These are phyloP conservation scores for Leptinotarsa defecta DNA, from an alignment of 1,140 invertebrate species.

Conservation along the genomic window DNA sequence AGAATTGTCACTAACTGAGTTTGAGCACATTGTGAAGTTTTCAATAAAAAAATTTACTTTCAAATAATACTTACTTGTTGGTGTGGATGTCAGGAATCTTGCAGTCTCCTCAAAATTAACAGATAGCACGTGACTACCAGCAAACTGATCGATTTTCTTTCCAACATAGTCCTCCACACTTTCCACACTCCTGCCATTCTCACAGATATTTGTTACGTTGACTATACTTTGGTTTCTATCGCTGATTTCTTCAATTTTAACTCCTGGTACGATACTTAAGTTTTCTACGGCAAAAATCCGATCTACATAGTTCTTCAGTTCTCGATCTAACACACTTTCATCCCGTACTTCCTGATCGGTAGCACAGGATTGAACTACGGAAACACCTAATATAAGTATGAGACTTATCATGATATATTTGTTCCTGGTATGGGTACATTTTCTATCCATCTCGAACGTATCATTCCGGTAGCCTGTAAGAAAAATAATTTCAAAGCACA, in stretches of 20 bases:
- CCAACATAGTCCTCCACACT: conserved; percentile 49
- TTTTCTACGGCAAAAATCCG: conserved; percentile 51
- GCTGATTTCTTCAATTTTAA: conserved; percentile 51
- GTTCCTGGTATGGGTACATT: conserved; percentile 29
- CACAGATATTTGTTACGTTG: conserved; percentile 24
- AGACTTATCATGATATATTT: conserved; percentile 37
- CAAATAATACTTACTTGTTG: neutral
- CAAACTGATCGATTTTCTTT: conserved; percentile 46
- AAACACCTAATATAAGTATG: conserved; percentile 35
- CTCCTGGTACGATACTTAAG: conserved; percentile 60
- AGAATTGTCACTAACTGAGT: too few species aligned
- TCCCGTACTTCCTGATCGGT: conserved; percentile 31
- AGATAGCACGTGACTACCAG: conserved; percentile 60
- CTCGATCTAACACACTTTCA: conserved; percentile 47
- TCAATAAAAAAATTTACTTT: neutral
- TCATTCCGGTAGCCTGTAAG: conserved; percentile 43
- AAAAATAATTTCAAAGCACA: conserved; percentile 8
- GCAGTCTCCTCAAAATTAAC: conserved; percentile 64
- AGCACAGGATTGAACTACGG: conserved; percentile 30
- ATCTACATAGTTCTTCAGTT: conserved; percentile 55
- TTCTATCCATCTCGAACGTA: conserved; percentile 40
- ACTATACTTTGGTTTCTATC: neutral
- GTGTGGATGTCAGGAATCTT: conserved; percentile 55
- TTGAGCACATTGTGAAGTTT: too few species aligned
- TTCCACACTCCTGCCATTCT: conserved; percentile 31